Conservation (phyloP, 2,113 vertebrate species). For the Petromus typicus region DNA sequence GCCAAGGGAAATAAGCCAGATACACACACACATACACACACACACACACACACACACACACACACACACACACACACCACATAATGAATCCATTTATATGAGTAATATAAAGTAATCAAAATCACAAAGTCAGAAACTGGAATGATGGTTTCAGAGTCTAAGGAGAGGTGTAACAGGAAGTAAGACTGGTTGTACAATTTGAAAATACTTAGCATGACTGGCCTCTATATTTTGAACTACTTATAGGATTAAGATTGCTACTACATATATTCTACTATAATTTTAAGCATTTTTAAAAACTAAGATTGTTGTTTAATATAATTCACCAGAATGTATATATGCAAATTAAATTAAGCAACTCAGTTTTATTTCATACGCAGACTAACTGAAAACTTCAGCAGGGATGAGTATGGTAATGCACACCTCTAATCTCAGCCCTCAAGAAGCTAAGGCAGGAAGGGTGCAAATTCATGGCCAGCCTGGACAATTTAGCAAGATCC, state of each 20-base stretch:
- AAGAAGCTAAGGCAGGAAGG: not conserved
- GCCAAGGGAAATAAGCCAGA: not conserved
- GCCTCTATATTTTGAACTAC: not conserved
- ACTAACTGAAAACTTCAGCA: not conserved
- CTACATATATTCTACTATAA: not conserved
- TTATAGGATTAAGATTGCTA: not conserved
- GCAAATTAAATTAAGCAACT: not conserved
- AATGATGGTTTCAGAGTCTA: not conserved
- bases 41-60: not conserved
- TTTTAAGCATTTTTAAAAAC: not conserved
- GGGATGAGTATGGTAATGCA: not conserved
- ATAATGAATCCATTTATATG: not conserved
- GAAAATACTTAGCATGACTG: not conserved
- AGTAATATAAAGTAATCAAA: not conserved
- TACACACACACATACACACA: not conserved
- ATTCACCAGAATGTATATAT: not conserved
- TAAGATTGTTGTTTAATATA: not conserved
- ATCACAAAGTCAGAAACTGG: not conserved
- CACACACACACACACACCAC: not conserved
- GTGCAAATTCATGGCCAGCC: not conserved
- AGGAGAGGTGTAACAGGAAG: fast-evolving
- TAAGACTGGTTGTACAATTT: not conserved
- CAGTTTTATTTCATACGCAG: not conserved
- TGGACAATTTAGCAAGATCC: not conserved
- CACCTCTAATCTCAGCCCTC: not conserved